Evolutionary conservation across 2,797 vertebrate genomes (phyloP).

Genomic region (Tapera naevia): DNA sequence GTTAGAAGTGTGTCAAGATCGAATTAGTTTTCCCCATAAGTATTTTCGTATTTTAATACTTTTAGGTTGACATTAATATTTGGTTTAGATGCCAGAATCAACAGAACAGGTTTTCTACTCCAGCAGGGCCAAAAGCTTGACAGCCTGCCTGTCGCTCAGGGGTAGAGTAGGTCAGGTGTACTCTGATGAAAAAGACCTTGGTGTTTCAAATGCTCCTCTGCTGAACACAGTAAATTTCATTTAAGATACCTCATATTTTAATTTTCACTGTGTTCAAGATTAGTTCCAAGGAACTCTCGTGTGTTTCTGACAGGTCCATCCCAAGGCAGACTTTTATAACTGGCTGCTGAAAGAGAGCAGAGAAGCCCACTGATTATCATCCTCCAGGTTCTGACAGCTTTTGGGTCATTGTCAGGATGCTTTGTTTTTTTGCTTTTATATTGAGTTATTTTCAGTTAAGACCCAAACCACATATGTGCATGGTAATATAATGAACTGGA

Average conservation of each 20-base stretch:
- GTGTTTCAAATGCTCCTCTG: not conserved
- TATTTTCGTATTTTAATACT: slow-evolving; percentile 5
- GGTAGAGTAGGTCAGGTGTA: not conserved
- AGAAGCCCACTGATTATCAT: not conserved
- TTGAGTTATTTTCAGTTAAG: not conserved
- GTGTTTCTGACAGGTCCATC: not conserved
- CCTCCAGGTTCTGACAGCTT: not conserved
- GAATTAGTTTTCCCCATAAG: not conserved
- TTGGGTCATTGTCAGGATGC: not conserved
- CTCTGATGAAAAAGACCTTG: not conserved
- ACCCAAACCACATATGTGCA: not conserved
- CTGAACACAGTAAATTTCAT: not conserved
- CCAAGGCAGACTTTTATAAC: not conserved
- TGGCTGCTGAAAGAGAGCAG: not conserved
- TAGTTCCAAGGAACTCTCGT: not conserved
- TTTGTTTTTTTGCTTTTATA: not conserved
- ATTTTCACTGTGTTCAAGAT: not conserved
- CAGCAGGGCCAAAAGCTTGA: not conserved
- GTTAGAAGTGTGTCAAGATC: not conserved
- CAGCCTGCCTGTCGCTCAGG: not conserved
- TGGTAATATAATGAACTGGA: not conserved
- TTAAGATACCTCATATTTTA: not conserved
- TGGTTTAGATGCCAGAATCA: not conserved
- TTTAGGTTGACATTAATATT: not conserved
- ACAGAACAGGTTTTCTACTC: not conserved